Evolutionary conservation across 1,140 invertebrate genomes (phyloP).

Genomic region (Asobara japonica): DNA sequence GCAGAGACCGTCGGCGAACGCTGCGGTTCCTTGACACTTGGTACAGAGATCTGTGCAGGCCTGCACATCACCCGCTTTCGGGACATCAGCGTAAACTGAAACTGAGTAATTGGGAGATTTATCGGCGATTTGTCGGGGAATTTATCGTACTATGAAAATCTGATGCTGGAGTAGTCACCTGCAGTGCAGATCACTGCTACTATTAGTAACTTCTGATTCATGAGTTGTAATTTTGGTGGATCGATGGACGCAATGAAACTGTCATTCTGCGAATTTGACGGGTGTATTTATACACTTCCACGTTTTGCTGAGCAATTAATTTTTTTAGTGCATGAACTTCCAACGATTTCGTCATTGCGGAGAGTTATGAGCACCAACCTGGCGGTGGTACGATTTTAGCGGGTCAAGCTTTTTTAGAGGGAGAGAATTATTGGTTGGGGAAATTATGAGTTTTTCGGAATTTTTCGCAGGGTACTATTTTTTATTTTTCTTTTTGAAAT

Average conservation of each 20-base stretch:
- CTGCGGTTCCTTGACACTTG: slow-evolving; percentile 27
- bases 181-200: background rate
- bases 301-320: background rate
- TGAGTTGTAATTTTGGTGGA: background rate
- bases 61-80: slow-evolving; percentile 27
- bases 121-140: background rate
- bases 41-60: slow-evolving; percentile 36
- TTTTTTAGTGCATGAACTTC: background rate
- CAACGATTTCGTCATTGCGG: background rate
- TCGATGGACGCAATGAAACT: background rate
- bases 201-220: background rate
- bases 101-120: slow-evolving; percentile 4
- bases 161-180: background rate
- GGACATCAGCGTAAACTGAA: slow-evolving; percentile 25
- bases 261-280: background rate
- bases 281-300: background rate
- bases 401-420: no score
- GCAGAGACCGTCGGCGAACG: slow-evolving; percentile 33
- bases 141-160: background rate
- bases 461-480: no score
- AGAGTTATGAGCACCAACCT: no score
- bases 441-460: no score
- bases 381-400: no score
- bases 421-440: no score
- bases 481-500: no score